Evolutionary conservation across 2,797 vertebrate species (phyloP).

Genomic region (Clarias platycephalus): DNA sequence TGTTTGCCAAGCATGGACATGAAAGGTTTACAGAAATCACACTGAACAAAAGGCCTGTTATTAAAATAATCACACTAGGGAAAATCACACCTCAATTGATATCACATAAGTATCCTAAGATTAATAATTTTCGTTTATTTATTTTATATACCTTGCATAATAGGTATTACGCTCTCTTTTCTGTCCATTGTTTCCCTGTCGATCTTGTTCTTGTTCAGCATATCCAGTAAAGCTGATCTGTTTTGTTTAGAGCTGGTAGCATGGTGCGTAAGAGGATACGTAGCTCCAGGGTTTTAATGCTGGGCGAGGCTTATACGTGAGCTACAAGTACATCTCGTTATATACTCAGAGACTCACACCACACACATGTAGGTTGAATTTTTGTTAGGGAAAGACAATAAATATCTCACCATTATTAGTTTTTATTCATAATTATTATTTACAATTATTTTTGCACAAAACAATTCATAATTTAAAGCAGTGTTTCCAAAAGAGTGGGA

Average conservation of each 20-base stretch:
- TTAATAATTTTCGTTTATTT: background rate
- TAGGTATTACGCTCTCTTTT: slow-evolving; percentile 54
- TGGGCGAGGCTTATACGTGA: slow-evolving; percentile 53
- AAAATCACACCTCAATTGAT: background rate
- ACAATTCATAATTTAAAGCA: no score
- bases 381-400: background rate
- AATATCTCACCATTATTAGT: background rate
- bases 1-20: background rate
- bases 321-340: slow-evolving; percentile 14
- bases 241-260: background rate
- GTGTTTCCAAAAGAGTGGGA: no score
- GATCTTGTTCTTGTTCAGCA: slow-evolving; percentile 65
- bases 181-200: slow-evolving; percentile 27
- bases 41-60: no score
- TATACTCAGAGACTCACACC: background rate
- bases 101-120: background rate
- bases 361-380: background rate
- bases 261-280: slow-evolving; percentile 24
- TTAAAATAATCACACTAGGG: no score
- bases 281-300: slow-evolving; percentile 47
- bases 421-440: background rate
- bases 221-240: slow-evolving; percentile 59
- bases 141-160: slow-evolving; percentile 62
- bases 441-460: no score
- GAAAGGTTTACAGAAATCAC: background rate